Percentiles rank a stretch among this genome's conserved stretches.
Evolutionary conservation across 2,888 invertebrate genomes (phyloP).

Genomic region (Phalangium opilio): DNA sequence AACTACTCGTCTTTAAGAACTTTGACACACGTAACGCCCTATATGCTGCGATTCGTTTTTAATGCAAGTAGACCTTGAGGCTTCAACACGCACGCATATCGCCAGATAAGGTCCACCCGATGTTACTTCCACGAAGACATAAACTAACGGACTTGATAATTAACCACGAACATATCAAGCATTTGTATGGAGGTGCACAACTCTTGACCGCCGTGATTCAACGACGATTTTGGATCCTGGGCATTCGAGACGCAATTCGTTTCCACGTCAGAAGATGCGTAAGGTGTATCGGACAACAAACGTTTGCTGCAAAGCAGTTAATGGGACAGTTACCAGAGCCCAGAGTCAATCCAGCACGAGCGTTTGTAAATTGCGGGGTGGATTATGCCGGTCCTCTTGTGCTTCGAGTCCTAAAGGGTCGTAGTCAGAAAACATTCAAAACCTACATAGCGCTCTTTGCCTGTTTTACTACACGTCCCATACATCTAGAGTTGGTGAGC

Average conservation of each 20-base stretch:
- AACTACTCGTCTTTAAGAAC: too few species aligned
- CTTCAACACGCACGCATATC: too few species aligned
- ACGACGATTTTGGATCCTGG: conserved; percentile 5
- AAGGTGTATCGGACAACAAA: conserved; percentile 1
- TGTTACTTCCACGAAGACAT: conserved; percentile 14
- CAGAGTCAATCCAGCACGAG: not conserved
- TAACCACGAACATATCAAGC: conserved; percentile 7
- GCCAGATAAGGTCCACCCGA: conserved; percentile 13
- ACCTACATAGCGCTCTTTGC: too few species aligned
- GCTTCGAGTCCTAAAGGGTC: conserved; percentile 1
- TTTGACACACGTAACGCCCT: too few species aligned
- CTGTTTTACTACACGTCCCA: conserved; percentile 7
- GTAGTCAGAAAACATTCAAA: too few species aligned
- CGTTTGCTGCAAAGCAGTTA: not conserved
- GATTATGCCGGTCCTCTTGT: too few species aligned
- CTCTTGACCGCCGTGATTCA: not conserved
- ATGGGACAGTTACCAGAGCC: conserved; percentile 6
- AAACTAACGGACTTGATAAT: conserved; percentile 12
- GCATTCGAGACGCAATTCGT: not conserved
- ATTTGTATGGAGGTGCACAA: conserved; percentile 13
- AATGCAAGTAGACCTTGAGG: too few species aligned
- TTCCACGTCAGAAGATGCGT: conserved; percentile 4
- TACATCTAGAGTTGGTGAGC: conserved; percentile 16
- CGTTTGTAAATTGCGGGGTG: too few species aligned
- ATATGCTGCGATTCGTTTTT: too few species aligned